Base-by-base conservation (phyloP, 2,888 invertebrate genomes). In the Deroplatys truncata region DNA sequence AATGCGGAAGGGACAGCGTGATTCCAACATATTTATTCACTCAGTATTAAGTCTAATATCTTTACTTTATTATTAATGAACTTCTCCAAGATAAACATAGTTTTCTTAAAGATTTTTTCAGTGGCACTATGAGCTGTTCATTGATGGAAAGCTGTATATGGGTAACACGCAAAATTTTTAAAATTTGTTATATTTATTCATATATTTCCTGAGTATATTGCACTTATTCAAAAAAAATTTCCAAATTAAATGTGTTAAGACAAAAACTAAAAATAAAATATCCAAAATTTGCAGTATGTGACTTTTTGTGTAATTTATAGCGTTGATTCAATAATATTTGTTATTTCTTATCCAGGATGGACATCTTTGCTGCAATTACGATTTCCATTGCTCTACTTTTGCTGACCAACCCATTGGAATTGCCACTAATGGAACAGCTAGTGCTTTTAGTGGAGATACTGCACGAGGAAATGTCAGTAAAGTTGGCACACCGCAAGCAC, bases 311-410 rank as follows among this genome's bases (percentile, higher is more conserved):
- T 72, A 20, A 72, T 1, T 72, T 72, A 20, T 25, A 20, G 7
- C 56, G 20, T 16, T 25, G 20, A 72, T 72, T 72, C 56, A 72
- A 72, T 20, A 56, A 16, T 72, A 25, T 31, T 28, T n/a, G 88
- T 91, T 85, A 90, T 43, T 84, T 91, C 82, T 90, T 91, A 91
- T 93, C 91, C 92, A 94, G 94, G 93, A 94, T 92, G 94, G 94
- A 93, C 93, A 93, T 92, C 93, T 94, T 92, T 94, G 94, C 93
- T 94, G 94, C 93, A 94, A 93, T 93, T 94, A 94, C 93, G 94
- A 94, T 93, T 93, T 93, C 93, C 93, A 93, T 93, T 94, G 94
- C 92, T 92, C 92, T 92, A 91, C 91, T 92, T 91, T 91, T 91
- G 92, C 93, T 93, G 92, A 92, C 92, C 92, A 93, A 93, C 91